Evolutionary conservation across 2,797 vertebrate species (phyloP).

Genomic region (Lerista edwardsae): DNA sequence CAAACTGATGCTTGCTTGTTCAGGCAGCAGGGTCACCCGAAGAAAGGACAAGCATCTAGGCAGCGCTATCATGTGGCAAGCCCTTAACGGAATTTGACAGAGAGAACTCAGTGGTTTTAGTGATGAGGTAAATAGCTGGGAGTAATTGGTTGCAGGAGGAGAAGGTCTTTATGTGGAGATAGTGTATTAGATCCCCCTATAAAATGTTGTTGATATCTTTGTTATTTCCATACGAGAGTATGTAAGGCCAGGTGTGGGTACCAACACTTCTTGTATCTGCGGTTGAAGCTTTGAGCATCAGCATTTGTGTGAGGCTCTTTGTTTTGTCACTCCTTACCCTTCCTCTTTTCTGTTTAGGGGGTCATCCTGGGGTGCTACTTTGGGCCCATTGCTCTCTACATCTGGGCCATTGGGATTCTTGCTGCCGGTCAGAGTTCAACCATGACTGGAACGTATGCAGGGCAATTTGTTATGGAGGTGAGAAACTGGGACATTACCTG

Average conservation of each 20-base stretch:
- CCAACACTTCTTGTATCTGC: neutral
- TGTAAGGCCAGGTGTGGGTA: neutral
- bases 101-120: neutral
- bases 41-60: neutral
- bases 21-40: neutral
- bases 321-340: neutral
- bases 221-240: neutral
- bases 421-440: slow-evolving; percentile 84
- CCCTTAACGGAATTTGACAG: neutral
- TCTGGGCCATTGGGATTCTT: slow-evolving; percentile 82
- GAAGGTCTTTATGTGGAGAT: neutral
- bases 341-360: slow-evolving; percentile 62
- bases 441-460: slow-evolving; percentile 83
- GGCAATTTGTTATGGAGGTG: slow-evolving; percentile 86
- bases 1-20: neutral
- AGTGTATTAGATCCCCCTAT: neutral
- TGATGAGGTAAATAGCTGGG: neutral
- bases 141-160: neutral
- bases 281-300: neutral
- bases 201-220: neutral
- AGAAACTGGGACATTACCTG: neutral
- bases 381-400: slow-evolving; percentile 75
- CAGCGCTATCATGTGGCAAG: no score
- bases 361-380: slow-evolving; percentile 82
- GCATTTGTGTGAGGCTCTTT: neutral